These are phyloP conservation scores for Orchesellides sinensis DNA, from an alignment of 2,888 invertebrate genomes.

Conservation along the genomic window DNA sequence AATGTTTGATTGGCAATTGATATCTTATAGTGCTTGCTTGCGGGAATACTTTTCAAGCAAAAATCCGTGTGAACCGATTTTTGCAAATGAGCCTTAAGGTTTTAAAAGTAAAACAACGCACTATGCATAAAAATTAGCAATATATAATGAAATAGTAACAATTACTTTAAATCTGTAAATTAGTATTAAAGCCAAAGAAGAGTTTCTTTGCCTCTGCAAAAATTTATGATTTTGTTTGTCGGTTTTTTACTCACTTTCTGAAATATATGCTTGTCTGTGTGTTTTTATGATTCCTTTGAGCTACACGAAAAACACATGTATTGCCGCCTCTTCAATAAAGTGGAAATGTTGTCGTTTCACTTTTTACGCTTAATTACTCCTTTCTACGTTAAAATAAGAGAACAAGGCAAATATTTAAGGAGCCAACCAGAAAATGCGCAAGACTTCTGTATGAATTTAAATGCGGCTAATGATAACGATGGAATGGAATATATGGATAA, in stretches of 20 bases:
- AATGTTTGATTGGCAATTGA: too few relatives aligned
- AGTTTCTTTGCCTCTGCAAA: too few relatives aligned
- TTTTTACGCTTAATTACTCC: slow-evolving; percentile 33
- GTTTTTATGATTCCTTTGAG: neutral
- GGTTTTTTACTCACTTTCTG: slow-evolving; percentile 30
- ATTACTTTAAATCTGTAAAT: too few relatives aligned
- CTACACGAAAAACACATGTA: slow-evolving; percentile 40
- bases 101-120: too few relatives aligned
- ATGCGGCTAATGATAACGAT: neutral
- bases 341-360: slow-evolving; percentile 10
- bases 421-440: neutral
- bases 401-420: slow-evolving; percentile 23
- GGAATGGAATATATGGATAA: too few relatives aligned
- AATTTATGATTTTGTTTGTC: slow-evolving; percentile 58
- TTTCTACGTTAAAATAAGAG: neutral
- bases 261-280: neutral
- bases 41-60: too few relatives aligned
- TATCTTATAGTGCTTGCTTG: too few relatives aligned
- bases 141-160: too few relatives aligned
- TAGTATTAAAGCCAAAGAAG: too few relatives aligned
- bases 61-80: too few relatives aligned
- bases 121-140: too few relatives aligned
- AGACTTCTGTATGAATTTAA: slow-evolving; percentile 2
- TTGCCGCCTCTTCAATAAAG: slow-evolving; percentile 29
- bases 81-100: neutral